Conservation (phyloP, 2,797 vertebrate species). For the Parauchenoglanis punctatus region DNA sequence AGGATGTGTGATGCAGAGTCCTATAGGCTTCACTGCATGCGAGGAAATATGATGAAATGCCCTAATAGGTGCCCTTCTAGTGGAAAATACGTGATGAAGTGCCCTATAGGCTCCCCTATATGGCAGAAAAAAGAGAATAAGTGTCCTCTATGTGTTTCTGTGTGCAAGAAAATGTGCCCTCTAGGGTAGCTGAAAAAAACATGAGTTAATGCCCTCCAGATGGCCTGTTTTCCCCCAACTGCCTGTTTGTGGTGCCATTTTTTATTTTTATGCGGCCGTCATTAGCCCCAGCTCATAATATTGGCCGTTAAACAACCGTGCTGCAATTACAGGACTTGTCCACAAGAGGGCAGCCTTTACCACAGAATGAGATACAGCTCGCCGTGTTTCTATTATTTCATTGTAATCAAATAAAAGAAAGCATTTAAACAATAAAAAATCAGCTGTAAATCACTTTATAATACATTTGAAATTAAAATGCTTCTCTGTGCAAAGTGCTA, state of each 20-base stretch:
- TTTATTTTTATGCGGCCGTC: too few relatives aligned
- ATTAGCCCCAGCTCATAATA: not conserved
- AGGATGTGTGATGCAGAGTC: not conserved
- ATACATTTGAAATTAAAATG: not conserved
- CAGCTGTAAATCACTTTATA: not conserved
- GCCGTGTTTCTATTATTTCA: not conserved
- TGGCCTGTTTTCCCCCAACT: not conserved
- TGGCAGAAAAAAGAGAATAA: not conserved
- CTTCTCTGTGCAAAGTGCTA: not conserved
- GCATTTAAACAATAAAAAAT: not conserved
- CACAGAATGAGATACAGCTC: not conserved
- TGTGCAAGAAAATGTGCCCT: not conserved
- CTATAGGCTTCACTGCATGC: not conserved
- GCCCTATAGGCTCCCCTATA: not conserved
- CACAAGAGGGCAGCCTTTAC: constrained; percentile 43
- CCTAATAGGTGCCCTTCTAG: not conserved
- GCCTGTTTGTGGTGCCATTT: not conserved
- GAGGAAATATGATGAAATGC: not conserved
- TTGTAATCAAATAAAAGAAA: not conserved
- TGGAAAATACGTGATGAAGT: not conserved
- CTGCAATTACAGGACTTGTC: constrained; percentile 10
- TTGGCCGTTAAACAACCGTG: too few relatives aligned
- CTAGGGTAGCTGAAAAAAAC: not conserved
- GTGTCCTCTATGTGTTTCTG: not conserved
- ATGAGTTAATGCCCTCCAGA: not conserved